Evolutionary conservation across 2,797 vertebrate genomes (phyloP), one percentile per base, ranked within the genome.

Genomic region (Steatocranus sp.): DNA sequence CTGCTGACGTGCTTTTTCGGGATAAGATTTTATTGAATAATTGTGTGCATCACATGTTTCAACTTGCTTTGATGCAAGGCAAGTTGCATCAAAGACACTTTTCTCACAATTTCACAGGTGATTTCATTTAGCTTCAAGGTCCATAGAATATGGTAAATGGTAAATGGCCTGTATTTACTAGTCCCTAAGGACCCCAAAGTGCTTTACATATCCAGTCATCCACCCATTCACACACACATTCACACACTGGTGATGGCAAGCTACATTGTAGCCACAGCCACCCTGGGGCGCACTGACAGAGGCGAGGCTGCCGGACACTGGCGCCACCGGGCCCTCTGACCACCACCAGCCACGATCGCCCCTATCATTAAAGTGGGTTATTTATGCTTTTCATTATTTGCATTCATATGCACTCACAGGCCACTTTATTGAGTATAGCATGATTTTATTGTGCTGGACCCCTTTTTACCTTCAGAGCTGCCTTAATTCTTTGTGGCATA

Each of bases 1-100:
- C 11, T 36, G 32, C 17, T 32, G 54, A 32, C 0, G n/a, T 20
- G 18, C 11, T n/a, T 63, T 36, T 63, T 1, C 3, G 1, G 18
- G 5, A 63, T 36, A 61, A 2, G 56, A 36, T 36, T 61, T 36
- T 36, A 63, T 20, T 20, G n/a, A 63, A 36, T 63, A 63, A 20
- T 12, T 20, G 11, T 20, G 18, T 36, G 56, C 56, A 20, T 61
- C 18, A 7, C 10, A 61, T 61, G 11, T 38, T 54, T 54, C 14
- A 56, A 56, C 53, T 56, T 56, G 53, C 53, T 56, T 56, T 56
- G 25, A 56, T 56, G 14, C 53, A 17, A 14, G 11, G 50, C 20
- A 53, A 32, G 3, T n/a, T n/a, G 56, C 2, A 58, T 2, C 56
- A 58, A 56, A 61, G 17, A n/a, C 30, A 34, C 30, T 18, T 61